phyloP scores from a whole-genome alignment of 2,113 vertebrate species.

The Scytalopus superciliaris region DNA sequence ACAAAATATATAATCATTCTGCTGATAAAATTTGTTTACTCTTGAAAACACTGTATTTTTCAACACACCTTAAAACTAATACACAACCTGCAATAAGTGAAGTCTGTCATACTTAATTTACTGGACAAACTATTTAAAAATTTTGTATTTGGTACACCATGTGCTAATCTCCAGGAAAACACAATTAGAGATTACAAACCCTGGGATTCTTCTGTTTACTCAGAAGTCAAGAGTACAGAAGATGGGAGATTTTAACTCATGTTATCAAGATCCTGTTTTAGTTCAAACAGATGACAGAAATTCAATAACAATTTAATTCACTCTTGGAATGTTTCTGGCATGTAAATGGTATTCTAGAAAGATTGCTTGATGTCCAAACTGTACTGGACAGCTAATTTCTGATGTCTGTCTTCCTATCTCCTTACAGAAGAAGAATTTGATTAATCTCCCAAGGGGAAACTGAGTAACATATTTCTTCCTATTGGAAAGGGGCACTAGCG shows the following conservation, averaged over 20 bases:
- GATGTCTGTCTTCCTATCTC: background rate
- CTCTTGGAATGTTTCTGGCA: constrained; percentile 1
- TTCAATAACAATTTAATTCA: constrained; percentile 62
- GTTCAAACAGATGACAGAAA: constrained; percentile 49
- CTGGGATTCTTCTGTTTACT: background rate
- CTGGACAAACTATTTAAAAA: background rate
- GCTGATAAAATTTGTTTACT: background rate
- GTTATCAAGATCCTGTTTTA: constrained; percentile 16
- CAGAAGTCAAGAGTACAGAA: background rate
- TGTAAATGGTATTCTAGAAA: constrained; percentile 38
- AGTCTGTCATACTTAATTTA: background rate
- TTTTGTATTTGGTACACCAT: background rate
- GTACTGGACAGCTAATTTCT: constrained; percentile 49
- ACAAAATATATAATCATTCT: background rate
- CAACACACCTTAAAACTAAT: background rate
- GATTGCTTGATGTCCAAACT: constrained; percentile 26
- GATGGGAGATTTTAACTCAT: constrained; percentile 23
- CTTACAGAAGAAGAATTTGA: constrained; percentile 1
- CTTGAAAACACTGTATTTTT: background rate
- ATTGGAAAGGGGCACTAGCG: background rate
- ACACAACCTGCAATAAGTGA: background rate
- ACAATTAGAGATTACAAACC: background rate
- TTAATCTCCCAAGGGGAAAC: background rate
- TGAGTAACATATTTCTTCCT: background rate
- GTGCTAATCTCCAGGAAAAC: background rate